Conservation (phyloP, 2,888 invertebrate species). For the Serrognathus titanus region DNA sequence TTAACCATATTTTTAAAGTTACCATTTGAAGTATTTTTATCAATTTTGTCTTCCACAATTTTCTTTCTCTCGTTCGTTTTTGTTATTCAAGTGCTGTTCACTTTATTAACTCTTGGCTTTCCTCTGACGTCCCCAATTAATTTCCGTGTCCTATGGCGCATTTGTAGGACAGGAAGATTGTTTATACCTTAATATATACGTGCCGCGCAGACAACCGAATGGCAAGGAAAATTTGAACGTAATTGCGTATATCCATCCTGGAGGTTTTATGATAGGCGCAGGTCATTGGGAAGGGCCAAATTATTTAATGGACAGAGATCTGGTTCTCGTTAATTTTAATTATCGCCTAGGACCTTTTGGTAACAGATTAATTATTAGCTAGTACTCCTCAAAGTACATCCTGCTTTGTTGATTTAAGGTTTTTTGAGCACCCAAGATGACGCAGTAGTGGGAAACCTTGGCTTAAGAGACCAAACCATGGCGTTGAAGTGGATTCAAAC, state of each 20-base stretch:
- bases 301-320: slow-evolving; percentile 58
- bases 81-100: too few species aligned
- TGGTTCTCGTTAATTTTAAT: slow-evolving; percentile 59
- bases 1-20: too few species aligned
- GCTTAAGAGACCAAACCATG: slow-evolving; percentile 66
- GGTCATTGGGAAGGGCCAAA: slow-evolving; percentile 51
- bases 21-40: too few species aligned
- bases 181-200: slow-evolving; percentile 57
- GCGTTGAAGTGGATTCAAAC: slow-evolving; percentile 64
- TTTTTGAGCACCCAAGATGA: slow-evolving; percentile 67
- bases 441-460: slow-evolving; percentile 57
- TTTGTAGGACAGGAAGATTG: slow-evolving; percentile 59
- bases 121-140: too few species aligned
- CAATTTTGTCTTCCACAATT: too few species aligned
- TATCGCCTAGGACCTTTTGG: slow-evolving; percentile 67
- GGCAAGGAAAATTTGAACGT: slow-evolving; percentile 50
- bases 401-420: background rate
- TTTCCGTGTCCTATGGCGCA: slow-evolving; percentile 4
- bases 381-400: too few species aligned
- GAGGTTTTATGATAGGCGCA: slow-evolving; percentile 61
- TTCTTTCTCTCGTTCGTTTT: too few species aligned
- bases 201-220: slow-evolving; percentile 41
- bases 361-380: background rate
- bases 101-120: too few species aligned
- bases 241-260: slow-evolving; percentile 60